Evolutionary conservation across 1,140 invertebrate genomes (phyloP).

Genomic region (Branchinecta lindahli): DNA sequence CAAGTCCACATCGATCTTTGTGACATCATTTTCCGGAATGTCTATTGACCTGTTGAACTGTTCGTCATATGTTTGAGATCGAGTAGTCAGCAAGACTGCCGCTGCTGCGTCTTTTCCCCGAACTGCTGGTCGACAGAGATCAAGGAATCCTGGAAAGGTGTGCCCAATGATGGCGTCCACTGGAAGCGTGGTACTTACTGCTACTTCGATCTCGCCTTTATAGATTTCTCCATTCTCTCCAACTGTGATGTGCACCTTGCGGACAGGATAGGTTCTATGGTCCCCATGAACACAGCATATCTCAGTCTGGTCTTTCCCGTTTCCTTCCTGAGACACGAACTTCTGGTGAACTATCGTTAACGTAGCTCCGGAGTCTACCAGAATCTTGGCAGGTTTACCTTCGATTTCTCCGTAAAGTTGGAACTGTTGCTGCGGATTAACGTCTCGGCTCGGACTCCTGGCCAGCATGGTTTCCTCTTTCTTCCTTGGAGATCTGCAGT

Average conservation of each 20-base stretch:
- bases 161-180: not conserved
- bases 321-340: not conserved
- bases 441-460: not conserved
- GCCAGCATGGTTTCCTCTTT: not conserved
- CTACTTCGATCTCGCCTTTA: not conserved
- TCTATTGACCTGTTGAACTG: not conserved
- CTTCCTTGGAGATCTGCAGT: not conserved
- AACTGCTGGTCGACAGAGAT: not conserved
- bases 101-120: not conserved
- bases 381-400: not conserved
- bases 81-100: not conserved
- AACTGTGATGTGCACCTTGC: not conserved
- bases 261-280: not conserved
- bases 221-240: not conserved
- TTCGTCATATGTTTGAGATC: not conserved
- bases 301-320: not conserved
- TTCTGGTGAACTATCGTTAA: not conserved
- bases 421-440: not conserved
- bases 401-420: not conserved
- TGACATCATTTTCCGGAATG: not conserved
- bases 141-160: not conserved
- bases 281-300: conserved; percentile 3
- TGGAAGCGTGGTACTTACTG: not conserved
- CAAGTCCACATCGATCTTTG: not conserved
- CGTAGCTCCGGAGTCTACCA: not conserved